A percentile compares a stretch with the other conserved stretches of the same genome.
These are phyloP conservation scores for Leucopsar rothschildi DNA, from an alignment of 2,113 vertebrate species.

Conservation along the genomic window DNA sequence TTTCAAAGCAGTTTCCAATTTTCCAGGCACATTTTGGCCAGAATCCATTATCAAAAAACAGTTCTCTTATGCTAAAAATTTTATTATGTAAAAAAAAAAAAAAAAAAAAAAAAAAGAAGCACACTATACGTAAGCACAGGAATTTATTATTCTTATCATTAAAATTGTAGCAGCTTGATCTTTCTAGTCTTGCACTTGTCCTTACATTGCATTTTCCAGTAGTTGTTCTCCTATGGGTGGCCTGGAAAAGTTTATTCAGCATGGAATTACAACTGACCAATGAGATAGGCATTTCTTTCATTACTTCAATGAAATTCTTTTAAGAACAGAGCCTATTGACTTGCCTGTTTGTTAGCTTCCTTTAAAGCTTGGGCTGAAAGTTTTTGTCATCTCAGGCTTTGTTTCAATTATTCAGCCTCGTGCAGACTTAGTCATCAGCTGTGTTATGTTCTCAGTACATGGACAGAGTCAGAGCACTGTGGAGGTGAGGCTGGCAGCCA, in stretches of 20 bases:
- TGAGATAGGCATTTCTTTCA: neutral
- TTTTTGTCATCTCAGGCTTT: neutral
- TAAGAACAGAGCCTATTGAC: neutral
- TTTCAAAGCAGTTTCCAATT: neutral
- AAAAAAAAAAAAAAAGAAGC: neutral
- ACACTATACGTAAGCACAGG: neutral
- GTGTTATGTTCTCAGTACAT: neutral
- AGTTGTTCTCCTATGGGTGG: fast-evolving
- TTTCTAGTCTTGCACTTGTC: neutral
- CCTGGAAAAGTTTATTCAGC: neutral
- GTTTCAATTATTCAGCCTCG: neutral
- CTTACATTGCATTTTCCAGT: neutral
- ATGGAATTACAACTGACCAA: neutral
- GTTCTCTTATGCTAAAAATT: neutral
- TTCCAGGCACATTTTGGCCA: neutral
- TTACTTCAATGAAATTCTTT: neutral
- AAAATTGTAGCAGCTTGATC: neutral
- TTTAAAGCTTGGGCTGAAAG: neutral
- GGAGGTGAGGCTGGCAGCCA: neutral
- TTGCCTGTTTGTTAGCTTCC: neutral
- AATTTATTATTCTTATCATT: neutral
- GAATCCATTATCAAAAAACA: neutral
- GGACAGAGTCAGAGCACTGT: neutral
- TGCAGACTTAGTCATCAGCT: neutral
- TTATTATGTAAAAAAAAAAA: neutral